Conservation (phyloP, 2,113 vertebrate species). For the Pipra filicauda region DNA sequence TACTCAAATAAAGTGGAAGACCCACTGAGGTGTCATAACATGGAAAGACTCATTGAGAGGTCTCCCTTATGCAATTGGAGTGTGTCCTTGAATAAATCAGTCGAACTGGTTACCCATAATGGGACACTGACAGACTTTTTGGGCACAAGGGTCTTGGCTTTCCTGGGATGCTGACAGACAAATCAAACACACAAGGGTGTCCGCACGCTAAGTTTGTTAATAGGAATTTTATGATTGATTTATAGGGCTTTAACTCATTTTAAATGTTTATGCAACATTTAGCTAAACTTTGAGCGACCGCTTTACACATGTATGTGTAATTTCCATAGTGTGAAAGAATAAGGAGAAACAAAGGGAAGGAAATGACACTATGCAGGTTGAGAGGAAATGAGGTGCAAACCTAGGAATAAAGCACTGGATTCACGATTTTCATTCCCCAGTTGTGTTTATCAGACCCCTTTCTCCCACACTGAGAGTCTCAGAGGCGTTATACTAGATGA, state of each 20-base stretch:
- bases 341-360: not conserved
- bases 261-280: not conserved
- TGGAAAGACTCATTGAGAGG: not conserved
- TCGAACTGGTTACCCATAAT: not conserved
- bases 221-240: not conserved
- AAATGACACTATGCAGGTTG: not conserved
- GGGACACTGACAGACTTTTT: not conserved
- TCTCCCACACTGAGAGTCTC: not conserved
- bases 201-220: not conserved
- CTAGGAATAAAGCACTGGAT: not conserved
- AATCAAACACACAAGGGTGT: not conserved
- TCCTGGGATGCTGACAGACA: not conserved
- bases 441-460: not conserved
- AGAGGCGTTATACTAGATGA: not conserved
- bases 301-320: not conserved
- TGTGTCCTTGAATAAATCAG: not conserved
- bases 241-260: not conserved
- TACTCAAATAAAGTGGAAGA: not conserved
- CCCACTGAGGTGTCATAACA: not conserved
- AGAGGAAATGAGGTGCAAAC: not conserved
- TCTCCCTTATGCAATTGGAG: not conserved
- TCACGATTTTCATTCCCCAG: not conserved
- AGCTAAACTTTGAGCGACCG: not conserved
- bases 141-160: not conserved
- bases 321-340: not conserved